These are phyloP conservation scores for Hyposoter didymator DNA, from an alignment of 2,888 invertebrate species.

Conservation along the genomic window DNA sequence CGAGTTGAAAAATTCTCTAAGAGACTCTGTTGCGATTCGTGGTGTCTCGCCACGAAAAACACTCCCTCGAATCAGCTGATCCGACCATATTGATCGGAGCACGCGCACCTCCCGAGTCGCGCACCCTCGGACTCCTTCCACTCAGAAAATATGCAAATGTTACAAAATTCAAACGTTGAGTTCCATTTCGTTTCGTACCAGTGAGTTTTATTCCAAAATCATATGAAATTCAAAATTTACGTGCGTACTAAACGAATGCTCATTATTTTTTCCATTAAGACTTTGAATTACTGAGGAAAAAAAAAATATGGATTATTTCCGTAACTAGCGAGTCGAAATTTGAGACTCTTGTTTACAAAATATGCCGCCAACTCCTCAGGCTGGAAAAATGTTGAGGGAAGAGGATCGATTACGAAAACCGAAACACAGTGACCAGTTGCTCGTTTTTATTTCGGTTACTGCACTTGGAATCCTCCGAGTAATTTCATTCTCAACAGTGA, in stretches of 20 bases:
- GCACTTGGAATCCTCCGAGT: constrained; percentile 57
- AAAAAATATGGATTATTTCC: neutral
- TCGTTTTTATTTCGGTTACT: neutral
- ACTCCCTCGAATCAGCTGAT: constrained; percentile 64
- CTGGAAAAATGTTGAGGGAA: neutral
- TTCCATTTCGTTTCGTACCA: neutral
- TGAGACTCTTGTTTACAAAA: neutral
- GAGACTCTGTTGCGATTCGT: neutral
- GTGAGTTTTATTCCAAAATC: neutral
- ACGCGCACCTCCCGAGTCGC: constrained; percentile 69
- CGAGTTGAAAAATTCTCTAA: neutral
- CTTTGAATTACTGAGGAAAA: neutral
- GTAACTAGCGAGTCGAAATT: neutral
- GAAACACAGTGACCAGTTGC: neutral
- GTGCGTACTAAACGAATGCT: neutral
- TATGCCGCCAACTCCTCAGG: neutral
- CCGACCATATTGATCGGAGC: constrained; percentile 73
- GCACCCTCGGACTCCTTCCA: neutral
- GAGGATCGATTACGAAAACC: neutral
- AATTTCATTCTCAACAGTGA: constrained; percentile 62
- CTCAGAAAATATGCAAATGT: neutral
- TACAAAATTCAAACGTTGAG: neutral
- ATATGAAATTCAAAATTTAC: neutral
- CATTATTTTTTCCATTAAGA: neutral
- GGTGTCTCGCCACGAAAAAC: neutral